Evolutionary conservation across 2,113 vertebrate species (phyloP).

Genomic region (Chauna torquata): DNA sequence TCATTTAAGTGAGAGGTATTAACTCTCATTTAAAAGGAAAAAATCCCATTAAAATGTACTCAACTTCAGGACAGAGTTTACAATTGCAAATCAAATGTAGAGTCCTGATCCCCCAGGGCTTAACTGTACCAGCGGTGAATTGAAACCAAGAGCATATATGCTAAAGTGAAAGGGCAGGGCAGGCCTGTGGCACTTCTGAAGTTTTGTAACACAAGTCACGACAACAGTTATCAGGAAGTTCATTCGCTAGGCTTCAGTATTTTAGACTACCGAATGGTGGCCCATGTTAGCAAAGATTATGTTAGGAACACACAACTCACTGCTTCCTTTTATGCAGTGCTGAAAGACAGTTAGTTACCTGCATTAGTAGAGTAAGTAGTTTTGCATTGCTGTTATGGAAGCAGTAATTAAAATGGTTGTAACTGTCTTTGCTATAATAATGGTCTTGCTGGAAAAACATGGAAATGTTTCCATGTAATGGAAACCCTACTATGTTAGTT

Average conservation of each 20-base stretch:
- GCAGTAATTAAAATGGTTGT: neutral
- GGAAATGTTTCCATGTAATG: neutral
- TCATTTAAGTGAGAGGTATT: neutral
- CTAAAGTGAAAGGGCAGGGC: neutral
- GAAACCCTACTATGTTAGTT: neutral
- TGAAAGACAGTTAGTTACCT: neutral
- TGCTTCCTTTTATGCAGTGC: neutral
- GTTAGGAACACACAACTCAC: neutral
- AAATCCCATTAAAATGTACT: neutral
- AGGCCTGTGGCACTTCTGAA: neutral
- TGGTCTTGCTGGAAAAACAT: neutral
- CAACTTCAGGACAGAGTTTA: neutral
- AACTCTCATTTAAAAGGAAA: neutral
- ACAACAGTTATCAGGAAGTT: neutral
- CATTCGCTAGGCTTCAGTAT: neutral
- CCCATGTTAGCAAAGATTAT: neutral
- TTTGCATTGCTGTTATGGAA: neutral
- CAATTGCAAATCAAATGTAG: neutral
- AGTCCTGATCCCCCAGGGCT: neutral
- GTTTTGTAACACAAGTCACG: neutral
- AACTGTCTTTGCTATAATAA: neutral
- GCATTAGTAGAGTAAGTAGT: accelerated
- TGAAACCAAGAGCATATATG: accelerated
- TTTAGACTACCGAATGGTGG: neutral
- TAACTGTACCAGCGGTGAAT: neutral